A percentile compares a stretch with the other conserved stretches of the same genome.
phyloP scores from a whole-genome alignment of 2,113 vertebrate genomes.

The Ovis canadensis region DNA sequence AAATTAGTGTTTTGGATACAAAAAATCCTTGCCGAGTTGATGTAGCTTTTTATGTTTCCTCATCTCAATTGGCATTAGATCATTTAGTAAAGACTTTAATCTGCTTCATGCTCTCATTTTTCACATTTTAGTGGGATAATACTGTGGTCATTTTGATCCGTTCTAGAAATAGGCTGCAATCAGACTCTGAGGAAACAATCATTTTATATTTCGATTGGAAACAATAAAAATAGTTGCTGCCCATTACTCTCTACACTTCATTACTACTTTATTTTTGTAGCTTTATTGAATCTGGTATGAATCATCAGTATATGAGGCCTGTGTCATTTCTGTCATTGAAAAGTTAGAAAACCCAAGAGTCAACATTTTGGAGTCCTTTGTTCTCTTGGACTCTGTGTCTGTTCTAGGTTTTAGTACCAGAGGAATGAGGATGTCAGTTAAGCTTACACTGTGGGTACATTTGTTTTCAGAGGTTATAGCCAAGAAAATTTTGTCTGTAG shows the following conservation, averaged over 20 bases:
- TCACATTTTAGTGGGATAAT: conserved; percentile 7
- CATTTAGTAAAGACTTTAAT: conserved; percentile 54
- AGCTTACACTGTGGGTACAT: not conserved
- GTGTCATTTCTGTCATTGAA: conserved; percentile 50
- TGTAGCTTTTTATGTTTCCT: conserved; percentile 44
- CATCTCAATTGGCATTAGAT: conserved; percentile 27
- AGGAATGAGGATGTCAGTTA: not conserved
- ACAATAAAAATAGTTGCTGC: conserved; percentile 71
- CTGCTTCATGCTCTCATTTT: conserved; percentile 16
- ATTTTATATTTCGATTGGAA: conserved; percentile 54
- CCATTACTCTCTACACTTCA: conserved; percentile 36
- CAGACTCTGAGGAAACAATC: conserved; percentile 60
- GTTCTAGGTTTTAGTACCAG: not conserved
- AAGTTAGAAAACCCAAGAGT: not conserved
- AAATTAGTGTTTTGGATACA: conserved; percentile 28
- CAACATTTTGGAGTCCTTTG: not conserved
- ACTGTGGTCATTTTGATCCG: conserved; percentile 48
- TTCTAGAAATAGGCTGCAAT: conserved; percentile 71
- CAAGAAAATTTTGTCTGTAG: not conserved
- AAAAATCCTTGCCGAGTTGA: conserved; percentile 38
- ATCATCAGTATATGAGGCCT: conserved; percentile 46
- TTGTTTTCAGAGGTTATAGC: not conserved
- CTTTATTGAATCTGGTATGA: conserved; percentile 46
- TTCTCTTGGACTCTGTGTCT: not conserved
- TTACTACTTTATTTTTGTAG: conserved; percentile 66